Evolutionary conservation across 2,797 vertebrate genomes (phyloP).

Genomic region (Mallotus villosus): DNA sequence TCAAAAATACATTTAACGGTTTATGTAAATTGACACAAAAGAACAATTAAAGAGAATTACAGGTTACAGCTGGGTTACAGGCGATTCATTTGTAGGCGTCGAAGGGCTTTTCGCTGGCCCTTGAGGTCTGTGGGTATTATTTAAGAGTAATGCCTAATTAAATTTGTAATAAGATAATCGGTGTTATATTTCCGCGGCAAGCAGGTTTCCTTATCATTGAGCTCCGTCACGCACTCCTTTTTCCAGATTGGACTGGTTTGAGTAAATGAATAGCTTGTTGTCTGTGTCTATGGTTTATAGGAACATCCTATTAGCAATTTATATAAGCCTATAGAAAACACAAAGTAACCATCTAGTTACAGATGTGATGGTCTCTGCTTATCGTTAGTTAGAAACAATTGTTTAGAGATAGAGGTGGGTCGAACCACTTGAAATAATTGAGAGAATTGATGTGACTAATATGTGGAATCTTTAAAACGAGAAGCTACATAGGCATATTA

Average conservation of each 20-base stretch:
- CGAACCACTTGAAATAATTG: background rate
- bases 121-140: background rate
- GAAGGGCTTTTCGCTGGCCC: background rate
- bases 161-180: background rate
- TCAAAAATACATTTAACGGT: background rate
- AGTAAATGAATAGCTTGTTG: constrained; percentile 48
- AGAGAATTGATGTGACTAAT: too few relatives aligned
- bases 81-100: background rate
- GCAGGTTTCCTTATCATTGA: constrained; percentile 17
- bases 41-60: background rate
- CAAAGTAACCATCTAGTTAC: background rate
- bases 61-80: background rate
- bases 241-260: constrained; percentile 75
- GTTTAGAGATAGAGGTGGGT: background rate
- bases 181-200: background rate
- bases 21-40: background rate
- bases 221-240: constrained; percentile 51
- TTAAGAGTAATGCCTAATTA: background rate
- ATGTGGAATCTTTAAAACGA: background rate
- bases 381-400: background rate
- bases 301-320: constrained; percentile 2
- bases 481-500: background rate
- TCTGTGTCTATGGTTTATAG: constrained; percentile 33
- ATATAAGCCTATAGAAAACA: constrained; percentile 1
- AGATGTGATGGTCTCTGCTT: background rate